Conservation (phyloP, 2,888 invertebrate species). For the Anoncus sp. region DNA sequence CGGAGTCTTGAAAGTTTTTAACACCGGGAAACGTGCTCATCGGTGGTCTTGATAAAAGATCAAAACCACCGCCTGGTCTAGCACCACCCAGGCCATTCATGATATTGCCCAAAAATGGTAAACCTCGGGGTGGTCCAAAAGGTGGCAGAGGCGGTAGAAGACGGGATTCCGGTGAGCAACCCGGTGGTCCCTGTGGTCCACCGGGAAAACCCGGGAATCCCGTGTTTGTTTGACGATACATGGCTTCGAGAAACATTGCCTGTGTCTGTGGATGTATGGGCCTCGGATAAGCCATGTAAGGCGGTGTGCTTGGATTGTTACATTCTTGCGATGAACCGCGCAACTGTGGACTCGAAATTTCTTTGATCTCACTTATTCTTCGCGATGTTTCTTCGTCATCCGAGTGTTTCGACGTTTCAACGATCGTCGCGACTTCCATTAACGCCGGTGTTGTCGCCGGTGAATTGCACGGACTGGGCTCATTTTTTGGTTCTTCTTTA, state of each 20-base stretch:
- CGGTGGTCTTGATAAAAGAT: constrained; percentile 84
- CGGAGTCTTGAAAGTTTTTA: constrained; percentile 90
- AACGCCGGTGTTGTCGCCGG: constrained; percentile 38
- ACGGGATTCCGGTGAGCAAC: constrained; percentile 83
- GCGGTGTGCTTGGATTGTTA: constrained; percentile 80
- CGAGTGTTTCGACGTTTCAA: constrained; percentile 55
- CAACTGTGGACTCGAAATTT: constrained; percentile 59
- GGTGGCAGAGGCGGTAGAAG: constrained; percentile 86
- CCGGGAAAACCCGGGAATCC: constrained; percentile 84
- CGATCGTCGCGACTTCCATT: constrained; percentile 41
- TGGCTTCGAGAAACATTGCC: constrained; percentile 84
- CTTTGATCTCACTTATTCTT: constrained; percentile 60
- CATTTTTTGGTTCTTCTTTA: no score
- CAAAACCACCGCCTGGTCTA: constrained; percentile 86
- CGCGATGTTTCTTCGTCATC: constrained; percentile 64
- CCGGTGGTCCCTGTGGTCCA: constrained; percentile 82
- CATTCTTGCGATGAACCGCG: constrained; percentile 66
- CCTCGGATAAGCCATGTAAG: constrained; percentile 90
- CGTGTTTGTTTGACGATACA: constrained; percentile 74
- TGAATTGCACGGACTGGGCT: constrained; percentile 56
- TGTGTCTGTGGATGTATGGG: constrained; percentile 93
- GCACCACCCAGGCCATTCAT: constrained; percentile 87
- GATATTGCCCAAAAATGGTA: constrained; percentile 92
- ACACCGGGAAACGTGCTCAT: constrained; percentile 84
- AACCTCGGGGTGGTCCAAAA: constrained; percentile 87